Evolutionary conservation across 2,888 invertebrate species (phyloP).

Genomic region (Balanococcus diminutus): DNA sequence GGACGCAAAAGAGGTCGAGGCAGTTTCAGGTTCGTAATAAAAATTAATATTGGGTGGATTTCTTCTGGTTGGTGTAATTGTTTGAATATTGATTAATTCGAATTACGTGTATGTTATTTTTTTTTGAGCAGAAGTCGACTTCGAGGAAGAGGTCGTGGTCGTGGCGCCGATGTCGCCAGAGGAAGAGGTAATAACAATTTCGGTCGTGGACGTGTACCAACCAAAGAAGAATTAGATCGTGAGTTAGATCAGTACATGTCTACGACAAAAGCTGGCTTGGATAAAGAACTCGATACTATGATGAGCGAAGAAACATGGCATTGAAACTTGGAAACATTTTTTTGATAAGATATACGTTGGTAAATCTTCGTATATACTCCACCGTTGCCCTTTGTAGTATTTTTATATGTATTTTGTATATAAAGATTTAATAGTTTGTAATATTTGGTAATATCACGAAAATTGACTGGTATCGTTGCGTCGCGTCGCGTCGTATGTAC

Average conservation of each 20-base stretch:
- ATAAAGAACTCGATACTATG: conserved; percentile 57
- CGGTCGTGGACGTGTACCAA: conserved; percentile 48
- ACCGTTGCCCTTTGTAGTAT: not conserved
- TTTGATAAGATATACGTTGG: not conserved
- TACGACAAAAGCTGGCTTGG: conserved; percentile 56
- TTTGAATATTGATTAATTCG: not conserved
- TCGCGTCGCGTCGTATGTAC: not conserved
- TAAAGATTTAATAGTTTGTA: not conserved
- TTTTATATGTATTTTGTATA: not conserved
- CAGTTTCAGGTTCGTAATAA: conserved; percentile 10
- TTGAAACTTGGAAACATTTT: not conserved
- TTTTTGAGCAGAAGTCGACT: conserved; percentile 25
- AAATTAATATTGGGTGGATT: not conserved
- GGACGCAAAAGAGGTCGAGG: conserved; percentile 44
- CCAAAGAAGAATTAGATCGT: conserved; percentile 58
- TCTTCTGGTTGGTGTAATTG: not conserved
- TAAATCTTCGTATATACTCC: not conserved
- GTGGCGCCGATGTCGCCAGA: conserved; percentile 1
- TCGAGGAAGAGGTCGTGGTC: conserved; percentile 44
- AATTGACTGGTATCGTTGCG: not conserved
- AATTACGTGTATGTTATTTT: not conserved
- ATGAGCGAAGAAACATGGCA: conserved; percentile 57
- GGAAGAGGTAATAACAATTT: conserved; percentile 55
- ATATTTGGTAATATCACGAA: too few species aligned
- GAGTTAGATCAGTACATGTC: conserved; percentile 59